These are phyloP conservation scores for Dexiosoma caninum DNA, from an alignment of 2,888 invertebrate genomes.

Conservation along the genomic window DNA sequence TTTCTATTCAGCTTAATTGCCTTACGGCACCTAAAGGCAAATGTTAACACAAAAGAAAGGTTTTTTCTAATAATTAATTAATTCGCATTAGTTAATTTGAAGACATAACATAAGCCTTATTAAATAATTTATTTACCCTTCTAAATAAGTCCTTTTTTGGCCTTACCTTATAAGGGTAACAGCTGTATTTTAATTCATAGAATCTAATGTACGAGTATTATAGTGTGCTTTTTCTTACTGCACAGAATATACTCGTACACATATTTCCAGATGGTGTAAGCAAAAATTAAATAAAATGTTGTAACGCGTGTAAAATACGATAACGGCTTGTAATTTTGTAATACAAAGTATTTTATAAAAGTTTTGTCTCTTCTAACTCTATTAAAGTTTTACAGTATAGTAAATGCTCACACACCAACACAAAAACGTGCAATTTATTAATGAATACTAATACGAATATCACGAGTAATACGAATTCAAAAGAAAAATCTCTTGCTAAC, in stretches of 20 bases:
- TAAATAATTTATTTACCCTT: too few relatives aligned
- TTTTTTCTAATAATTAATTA: too few relatives aligned
- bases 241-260: neutral
- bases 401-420: neutral
- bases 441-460: neutral
- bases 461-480: neutral
- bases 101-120: too few relatives aligned
- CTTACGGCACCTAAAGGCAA: too few relatives aligned
- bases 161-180: neutral
- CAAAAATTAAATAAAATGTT: too few relatives aligned
- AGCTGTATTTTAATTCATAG: constrained; percentile 25
- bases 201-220: constrained; percentile 38
- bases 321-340: neutral
- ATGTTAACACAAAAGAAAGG: too few relatives aligned
- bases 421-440: constrained; percentile 13
- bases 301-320: constrained; percentile 48
- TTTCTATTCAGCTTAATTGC: too few relatives aligned
- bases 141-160: too few relatives aligned
- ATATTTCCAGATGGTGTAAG: constrained; percentile 44
- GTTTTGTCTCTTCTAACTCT: constrained; percentile 29
- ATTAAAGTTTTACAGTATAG: constrained; percentile 48
- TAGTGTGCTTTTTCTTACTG: neutral
- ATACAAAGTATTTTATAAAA: neutral
- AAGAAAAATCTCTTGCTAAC: neutral
- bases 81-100: too few relatives aligned